These are phyloP conservation scores for Xestia rhomboidea DNA, from an alignment of 2,888 invertebrate species.

Conservation along the genomic window DNA sequence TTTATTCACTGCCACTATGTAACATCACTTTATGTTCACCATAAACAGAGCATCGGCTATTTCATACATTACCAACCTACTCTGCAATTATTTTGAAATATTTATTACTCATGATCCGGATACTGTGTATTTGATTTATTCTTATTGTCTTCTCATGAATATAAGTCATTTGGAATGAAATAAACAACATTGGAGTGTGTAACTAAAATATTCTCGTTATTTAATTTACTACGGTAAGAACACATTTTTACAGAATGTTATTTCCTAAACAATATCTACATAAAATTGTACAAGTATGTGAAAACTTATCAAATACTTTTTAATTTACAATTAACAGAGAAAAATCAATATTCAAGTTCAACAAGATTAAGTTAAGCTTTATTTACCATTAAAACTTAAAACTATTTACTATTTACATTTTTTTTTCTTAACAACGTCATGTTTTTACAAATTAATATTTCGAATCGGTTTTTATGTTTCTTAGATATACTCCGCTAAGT, in stretches of 20 bases:
- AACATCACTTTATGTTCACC: constrained; percentile 32
- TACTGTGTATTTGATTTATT: not conserved
- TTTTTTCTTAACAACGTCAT: constrained; percentile 83
- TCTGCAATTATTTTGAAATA: constrained; percentile 14
- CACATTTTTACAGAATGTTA: constrained; percentile 91
- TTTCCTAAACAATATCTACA: constrained; percentile 90
- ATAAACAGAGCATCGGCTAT: constrained; percentile 7
- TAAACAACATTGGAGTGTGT: constrained; percentile 84
- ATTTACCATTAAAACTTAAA: constrained; percentile 79
- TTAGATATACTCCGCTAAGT: constrained; percentile 50
- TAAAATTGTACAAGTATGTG: constrained; percentile 90
- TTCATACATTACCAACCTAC: constrained; percentile 15
- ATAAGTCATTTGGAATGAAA: constrained; percentile 66
- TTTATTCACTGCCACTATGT: constrained; percentile 54
- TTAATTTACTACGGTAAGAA: constrained; percentile 91
- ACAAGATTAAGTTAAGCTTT: constrained; percentile 89
- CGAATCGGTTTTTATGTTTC: constrained; percentile 72
- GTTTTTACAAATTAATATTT: constrained; percentile 80
- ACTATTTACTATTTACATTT: constrained; percentile 86
- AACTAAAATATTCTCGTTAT: constrained; percentile 91
- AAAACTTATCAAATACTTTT: constrained; percentile 87
- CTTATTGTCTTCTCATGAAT: constrained; percentile 10
- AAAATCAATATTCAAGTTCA: constrained; percentile 88
- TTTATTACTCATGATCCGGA: constrained; percentile 29
- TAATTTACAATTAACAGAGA: constrained; percentile 89